Base-by-base conservation (phyloP, 2,888 invertebrate species). In the Criorhina ranunculi region DNA sequence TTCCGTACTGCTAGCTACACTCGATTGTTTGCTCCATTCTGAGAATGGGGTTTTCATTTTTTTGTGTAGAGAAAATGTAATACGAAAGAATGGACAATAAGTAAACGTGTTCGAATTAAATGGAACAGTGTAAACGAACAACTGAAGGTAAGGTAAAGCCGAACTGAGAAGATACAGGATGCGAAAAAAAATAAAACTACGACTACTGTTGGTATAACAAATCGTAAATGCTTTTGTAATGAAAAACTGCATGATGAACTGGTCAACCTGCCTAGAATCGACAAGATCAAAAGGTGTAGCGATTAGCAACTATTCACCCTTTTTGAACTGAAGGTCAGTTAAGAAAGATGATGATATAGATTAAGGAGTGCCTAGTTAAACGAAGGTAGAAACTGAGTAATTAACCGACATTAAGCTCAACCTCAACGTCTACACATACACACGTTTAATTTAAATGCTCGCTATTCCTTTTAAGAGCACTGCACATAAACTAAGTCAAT, bases 21-120 rank as follows among this genome's bases (percentile, higher is more conserved):
- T 97, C 0, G 96, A 96, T 5, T 97, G 96, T 2, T 96, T 96
- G 90, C 96, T 96, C 96, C 96, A 97, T 86, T 96, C 96, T 85
- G 55, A 8, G 29, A 12, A 7, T 11, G 7, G 1, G 42, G 9
- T 40, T 11, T 59, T 15, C 37, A 7, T n/a, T 90, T 77, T 35
- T 19, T 60, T 83, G 37, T 51, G 11, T 57, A 40, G 46, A 40
- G 31, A 72, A 72, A 77, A 77, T 70, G 55, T 67, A 64, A 57
- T 51, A 51, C 33, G 33, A 42, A 42, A 35, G 12, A 8, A 17
- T 62, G 17, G 29, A 24, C 37, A 19, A 24, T 70, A 64, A 72
- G 57, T 66, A 51, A 60, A 53, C 19, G 49, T 53, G 40, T 40
- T 62, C 0, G 9, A 12, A 33, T 24, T 24, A 37, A 57, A 8